phyloP scores from a whole-genome alignment of 2,797 vertebrate genomes.

The Neosilurus hyrtlii region DNA sequence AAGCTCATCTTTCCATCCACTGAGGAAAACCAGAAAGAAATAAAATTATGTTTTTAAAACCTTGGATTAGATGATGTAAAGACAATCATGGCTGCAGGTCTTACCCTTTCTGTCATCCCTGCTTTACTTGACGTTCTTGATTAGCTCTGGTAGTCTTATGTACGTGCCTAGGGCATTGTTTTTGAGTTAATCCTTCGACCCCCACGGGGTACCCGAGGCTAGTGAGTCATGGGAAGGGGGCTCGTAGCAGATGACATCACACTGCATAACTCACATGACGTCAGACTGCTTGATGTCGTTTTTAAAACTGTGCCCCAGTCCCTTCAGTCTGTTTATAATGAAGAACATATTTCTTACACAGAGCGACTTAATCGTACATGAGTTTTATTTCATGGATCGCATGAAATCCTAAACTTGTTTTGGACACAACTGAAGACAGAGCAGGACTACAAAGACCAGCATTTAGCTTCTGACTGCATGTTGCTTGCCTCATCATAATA shows the following conservation, averaged over 20 bases:
- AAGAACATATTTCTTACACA: constrained; percentile 35
- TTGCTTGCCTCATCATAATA: neutral
- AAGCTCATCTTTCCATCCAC: neutral
- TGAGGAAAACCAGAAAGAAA: neutral
- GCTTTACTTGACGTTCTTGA: neutral
- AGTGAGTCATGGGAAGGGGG: constrained; percentile 69
- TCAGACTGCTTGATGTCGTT: constrained; percentile 52
- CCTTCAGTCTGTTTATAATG: constrained; percentile 17
- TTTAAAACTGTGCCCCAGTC: constrained; percentile 33
- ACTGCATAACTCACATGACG: constrained; percentile 57
- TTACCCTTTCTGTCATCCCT: neutral
- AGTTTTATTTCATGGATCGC: neutral
- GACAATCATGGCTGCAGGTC: neutral
- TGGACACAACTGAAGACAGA: neutral
- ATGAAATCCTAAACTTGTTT: neutral
- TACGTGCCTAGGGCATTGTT: constrained; percentile 58
- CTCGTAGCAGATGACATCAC: constrained; percentile 52
- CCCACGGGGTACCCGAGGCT: constrained; percentile 35
- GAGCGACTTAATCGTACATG: neutral
- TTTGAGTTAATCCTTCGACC: constrained; percentile 65
- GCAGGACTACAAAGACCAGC: neutral
- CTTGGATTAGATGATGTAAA: neutral
- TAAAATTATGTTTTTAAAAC: neutral
- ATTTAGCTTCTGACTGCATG: neutral
- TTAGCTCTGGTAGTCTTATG: constrained; percentile 3